phyloP scores from a whole-genome alignment of 37 sponge, comb jelly and placozoan species.

The Mnemiopsis leidyi region DNA sequence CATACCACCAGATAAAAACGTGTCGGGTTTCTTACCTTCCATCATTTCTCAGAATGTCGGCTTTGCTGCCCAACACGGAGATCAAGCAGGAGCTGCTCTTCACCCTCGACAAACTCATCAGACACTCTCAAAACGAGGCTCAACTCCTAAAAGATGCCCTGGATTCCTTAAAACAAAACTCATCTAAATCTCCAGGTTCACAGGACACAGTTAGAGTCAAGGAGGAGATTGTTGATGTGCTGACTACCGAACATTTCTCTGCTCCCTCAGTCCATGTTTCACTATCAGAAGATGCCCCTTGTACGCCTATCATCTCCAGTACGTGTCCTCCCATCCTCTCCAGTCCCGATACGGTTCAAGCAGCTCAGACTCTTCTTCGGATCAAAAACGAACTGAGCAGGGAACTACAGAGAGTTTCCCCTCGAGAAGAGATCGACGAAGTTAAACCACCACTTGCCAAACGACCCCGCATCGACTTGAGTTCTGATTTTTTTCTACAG shows the following conservation, averaged over 20 bases:
- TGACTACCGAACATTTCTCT: too few relatives aligned
- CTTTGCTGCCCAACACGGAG: neutral
- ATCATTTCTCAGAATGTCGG: neutral
- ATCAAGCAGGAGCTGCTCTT: conserved; percentile 14
- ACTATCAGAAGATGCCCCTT: neutral
- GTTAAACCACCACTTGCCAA: neutral
- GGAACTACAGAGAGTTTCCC: neutral
- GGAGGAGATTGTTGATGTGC: neutral
- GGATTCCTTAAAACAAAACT: neutral
- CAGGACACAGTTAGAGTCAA: neutral
- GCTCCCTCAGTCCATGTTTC: too few relatives aligned
- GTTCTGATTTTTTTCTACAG: neutral
- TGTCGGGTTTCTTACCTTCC: neutral
- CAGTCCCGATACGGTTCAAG: neutral
- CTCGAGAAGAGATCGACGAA: neutral
- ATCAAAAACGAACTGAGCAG: neutral
- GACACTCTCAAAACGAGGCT: neutral
- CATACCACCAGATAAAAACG: neutral
- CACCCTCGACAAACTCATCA: conserved; percentile 55
- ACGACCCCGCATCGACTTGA: neutral
- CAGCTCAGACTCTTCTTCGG: neutral
- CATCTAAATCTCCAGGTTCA: neutral
- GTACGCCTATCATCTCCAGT: neutral
- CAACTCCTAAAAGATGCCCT: neutral
- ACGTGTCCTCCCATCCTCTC: neutral